These are phyloP conservation scores for Ceratotherium simum DNA, from an alignment of 2,113 vertebrate genomes.

Conservation along the genomic window DNA sequence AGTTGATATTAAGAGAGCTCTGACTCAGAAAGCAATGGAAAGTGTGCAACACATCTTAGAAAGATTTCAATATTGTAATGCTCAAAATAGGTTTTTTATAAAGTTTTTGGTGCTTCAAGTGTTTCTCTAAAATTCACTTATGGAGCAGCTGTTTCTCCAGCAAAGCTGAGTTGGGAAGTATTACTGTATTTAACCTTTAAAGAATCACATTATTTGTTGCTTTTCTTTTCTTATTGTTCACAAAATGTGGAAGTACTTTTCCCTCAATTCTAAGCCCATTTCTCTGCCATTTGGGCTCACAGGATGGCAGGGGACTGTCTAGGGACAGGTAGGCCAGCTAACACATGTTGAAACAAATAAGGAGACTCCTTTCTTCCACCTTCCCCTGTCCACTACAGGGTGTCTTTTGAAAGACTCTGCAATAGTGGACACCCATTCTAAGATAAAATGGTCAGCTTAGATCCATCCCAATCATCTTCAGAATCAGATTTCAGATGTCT, in stretches of 20 bases:
- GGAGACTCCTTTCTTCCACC: not conserved
- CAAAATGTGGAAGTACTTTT: not conserved
- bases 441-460: not conserved
- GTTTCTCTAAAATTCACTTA: constrained; percentile 64
- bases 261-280: not conserved
- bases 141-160: not conserved
- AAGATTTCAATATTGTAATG: constrained; percentile 5
- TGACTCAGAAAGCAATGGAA: not conserved
- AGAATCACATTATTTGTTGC: constrained; percentile 59
- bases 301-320: too few species aligned
- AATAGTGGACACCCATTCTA: not conserved
- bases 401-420: not conserved
- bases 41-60: not conserved
- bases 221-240: constrained; percentile 38
- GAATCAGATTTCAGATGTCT: not conserved
- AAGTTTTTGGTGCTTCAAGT: constrained; percentile 17
- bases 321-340: not conserved
- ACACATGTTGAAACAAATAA: not conserved
- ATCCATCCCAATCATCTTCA: not conserved
- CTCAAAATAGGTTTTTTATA: constrained; percentile 4
- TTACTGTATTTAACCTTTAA: constrained; percentile 59
- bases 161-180: not conserved
- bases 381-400: not conserved
- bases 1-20: not conserved
- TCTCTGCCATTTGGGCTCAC: not conserved